Base-by-base conservation (phyloP, 2,113 vertebrate species). In the Chaenogobius annularis region DNA sequence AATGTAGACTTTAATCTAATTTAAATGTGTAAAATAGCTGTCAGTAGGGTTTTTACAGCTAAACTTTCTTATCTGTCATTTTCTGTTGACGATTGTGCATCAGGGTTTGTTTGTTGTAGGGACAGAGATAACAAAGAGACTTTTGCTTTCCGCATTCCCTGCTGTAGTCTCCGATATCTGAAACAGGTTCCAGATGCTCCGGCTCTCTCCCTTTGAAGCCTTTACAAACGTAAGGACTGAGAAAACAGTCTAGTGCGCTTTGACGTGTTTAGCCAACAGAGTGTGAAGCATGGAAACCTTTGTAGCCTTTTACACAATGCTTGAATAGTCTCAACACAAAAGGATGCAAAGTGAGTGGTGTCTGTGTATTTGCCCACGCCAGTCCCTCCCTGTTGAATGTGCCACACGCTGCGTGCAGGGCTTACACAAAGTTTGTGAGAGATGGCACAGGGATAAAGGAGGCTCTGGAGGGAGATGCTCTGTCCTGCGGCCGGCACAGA, bases 241-340 rank as follows among this genome's bases (percentile, higher is more conserved):
- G 79, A 82, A 84, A 76, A 78, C 78, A 74, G 65, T 71, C 77
- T 85, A 84, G 80, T 87, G 82, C 69, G 77, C 88, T 88, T 91
- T 90, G 86, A 92, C 87, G 83, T 87, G 88, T 89, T 92, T 91
- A 92, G 86, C 82, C 85, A 88, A 77, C 87, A 85, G 84, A 79
- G 88, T 88, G 83, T 84, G 89, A 91, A 87, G 84, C 85, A 88
- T 46, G 84, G 84, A 89, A 91, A 78, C 82, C 88, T 91, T 92
- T 90, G 90, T 87, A 87, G 86, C 76, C 87, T 86, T 84, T 80
- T 84, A 74, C 71, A 68, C 80, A 50, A 66, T 31, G 50, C 43
- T 35, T 31, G 46, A 79, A 85, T 70, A 83, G 69, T 78, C 85
- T 88, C 77, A 82, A 80, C 80, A 84, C 80, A 80, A 88, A 88